phyloP scores from a whole-genome alignment of 2,888 invertebrate genomes.

The Cacoxenus indagator region DNA sequence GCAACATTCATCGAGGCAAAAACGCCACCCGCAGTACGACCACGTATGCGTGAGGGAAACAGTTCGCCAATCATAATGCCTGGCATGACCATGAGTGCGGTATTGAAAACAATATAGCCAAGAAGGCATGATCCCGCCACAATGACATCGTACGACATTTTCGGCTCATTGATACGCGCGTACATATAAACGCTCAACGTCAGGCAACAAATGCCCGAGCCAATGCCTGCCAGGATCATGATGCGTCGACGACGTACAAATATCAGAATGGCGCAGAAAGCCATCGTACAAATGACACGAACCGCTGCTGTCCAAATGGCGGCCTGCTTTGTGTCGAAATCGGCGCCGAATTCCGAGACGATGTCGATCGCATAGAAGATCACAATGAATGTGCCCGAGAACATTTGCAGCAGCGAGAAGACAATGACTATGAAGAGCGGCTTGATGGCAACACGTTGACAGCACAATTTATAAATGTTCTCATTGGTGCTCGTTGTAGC shows the following conservation, averaged over 20 bases:
- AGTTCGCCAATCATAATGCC: slow-evolving; percentile 83
- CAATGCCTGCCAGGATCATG: slow-evolving; percentile 77
- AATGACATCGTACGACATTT: slow-evolving; percentile 56
- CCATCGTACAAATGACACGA: slow-evolving; percentile 76
- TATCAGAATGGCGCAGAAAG: slow-evolving; percentile 78
- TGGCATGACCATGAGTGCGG: slow-evolving; percentile 82
- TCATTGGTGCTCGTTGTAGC: slow-evolving; percentile 62
- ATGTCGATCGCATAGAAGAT: slow-evolving; percentile 86
- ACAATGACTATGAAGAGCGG: slow-evolving; percentile 81
- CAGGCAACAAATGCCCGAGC: slow-evolving; percentile 77
- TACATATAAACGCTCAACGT: slow-evolving; percentile 74
- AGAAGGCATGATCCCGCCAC: slow-evolving; percentile 72
- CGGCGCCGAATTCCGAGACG: slow-evolving; percentile 73
- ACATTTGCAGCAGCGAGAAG: slow-evolving; percentile 80
- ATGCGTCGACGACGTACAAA: slow-evolving; percentile 77
- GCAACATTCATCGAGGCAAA: slow-evolving; percentile 80
- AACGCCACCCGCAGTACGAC: slow-evolving; percentile 80
- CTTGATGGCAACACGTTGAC: slow-evolving; percentile 77
- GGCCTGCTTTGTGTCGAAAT: slow-evolving; percentile 73
- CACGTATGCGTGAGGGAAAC: slow-evolving; percentile 80
- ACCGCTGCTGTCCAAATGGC: slow-evolving; percentile 80
- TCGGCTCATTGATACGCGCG: slow-evolving; percentile 58
- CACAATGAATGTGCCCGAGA: slow-evolving; percentile 82
- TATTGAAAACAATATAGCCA: slow-evolving; percentile 82
- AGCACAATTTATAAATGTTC: slow-evolving; percentile 73